A percentile compares a stretch with the other conserved stretches of the same genome.
Conservation (phyloP, 2,797 vertebrate genomes). For the Myotis daubentonii region DNA sequence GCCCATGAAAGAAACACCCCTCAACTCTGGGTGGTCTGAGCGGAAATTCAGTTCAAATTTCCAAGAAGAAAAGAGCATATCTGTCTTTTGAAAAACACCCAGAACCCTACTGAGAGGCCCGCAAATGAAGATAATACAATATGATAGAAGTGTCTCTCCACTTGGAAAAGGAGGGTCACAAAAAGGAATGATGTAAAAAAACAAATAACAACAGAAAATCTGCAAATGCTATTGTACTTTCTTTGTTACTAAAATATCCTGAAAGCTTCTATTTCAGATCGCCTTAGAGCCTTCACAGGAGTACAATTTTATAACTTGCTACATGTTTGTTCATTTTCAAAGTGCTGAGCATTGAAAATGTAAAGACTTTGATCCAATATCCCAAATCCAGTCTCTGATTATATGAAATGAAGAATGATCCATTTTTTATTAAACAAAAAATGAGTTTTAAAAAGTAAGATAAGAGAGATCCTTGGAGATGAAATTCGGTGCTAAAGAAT, state of each 20-base stretch:
- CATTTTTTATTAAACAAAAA: conserved; percentile 46
- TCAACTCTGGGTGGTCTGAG: not conserved
- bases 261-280: not conserved
- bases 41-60: not conserved
- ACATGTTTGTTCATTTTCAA: conserved; percentile 15
- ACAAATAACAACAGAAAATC: not conserved
- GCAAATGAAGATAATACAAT: not conserved
- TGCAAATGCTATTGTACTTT: not conserved
- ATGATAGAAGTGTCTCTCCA: not conserved
- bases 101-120: not conserved
- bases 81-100: conserved; percentile 9
- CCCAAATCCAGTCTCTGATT: not conserved
- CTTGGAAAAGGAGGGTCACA: not conserved
- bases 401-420: conserved; percentile 25
- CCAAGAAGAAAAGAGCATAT: not conserved
- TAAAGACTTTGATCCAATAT: not conserved
- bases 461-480: not conserved
- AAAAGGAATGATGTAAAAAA: conserved; percentile 13
- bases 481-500: not conserved
- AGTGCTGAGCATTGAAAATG: conserved; percentile 1
- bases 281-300: not conserved
- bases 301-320: not conserved
- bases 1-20: not conserved
- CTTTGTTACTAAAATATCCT: conserved; percentile 19
- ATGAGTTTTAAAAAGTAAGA: conserved; percentile 9